Evolutionary conservation across 2,888 invertebrate species (phyloP).

Genomic region (Eristalis arbustorum): DNA sequence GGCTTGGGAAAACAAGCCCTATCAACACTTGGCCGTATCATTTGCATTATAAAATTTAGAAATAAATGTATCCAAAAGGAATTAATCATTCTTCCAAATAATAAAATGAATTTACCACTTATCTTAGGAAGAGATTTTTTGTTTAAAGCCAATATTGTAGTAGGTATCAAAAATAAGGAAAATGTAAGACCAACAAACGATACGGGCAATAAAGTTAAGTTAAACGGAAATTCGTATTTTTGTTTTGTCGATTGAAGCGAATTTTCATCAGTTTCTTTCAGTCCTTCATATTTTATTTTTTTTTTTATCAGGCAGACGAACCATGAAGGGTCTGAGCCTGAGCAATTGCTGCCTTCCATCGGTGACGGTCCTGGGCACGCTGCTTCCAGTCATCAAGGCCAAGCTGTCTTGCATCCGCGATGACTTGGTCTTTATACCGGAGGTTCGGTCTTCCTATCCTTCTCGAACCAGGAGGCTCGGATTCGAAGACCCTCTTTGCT

Average conservation of each 20-base stretch:
- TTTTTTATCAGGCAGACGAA: no score
- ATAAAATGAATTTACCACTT: conserved; percentile 17
- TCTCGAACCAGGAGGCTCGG: no score
- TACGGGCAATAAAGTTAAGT: not conserved
- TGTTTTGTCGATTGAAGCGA: conserved; percentile 3
- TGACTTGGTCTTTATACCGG: no score
- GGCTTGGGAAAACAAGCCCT: conserved; percentile 29
- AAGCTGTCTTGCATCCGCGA: no score
- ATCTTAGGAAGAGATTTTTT: conserved; percentile 20
- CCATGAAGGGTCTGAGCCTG: no score
- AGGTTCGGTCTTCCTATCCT: no score
- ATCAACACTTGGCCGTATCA: conserved; percentile 8
- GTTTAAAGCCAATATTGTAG: conserved; percentile 11
- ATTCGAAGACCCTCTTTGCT: no score
- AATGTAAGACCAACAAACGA: not conserved
- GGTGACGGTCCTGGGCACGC: no score
- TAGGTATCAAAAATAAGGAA: not conserved
- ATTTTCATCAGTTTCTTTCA: conserved; percentile 7
- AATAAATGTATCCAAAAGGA: not conserved
- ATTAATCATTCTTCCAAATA: not conserved
- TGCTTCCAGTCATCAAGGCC: no score
- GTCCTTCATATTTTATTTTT: not conserved
- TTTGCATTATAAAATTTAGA: conserved; percentile 12
- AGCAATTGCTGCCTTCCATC: no score
- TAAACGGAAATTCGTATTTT: conserved; percentile 15